Evolutionary conservation across 2,113 vertebrate genomes (phyloP).

Genomic region (Paracanthobrama guichenoti): DNA sequence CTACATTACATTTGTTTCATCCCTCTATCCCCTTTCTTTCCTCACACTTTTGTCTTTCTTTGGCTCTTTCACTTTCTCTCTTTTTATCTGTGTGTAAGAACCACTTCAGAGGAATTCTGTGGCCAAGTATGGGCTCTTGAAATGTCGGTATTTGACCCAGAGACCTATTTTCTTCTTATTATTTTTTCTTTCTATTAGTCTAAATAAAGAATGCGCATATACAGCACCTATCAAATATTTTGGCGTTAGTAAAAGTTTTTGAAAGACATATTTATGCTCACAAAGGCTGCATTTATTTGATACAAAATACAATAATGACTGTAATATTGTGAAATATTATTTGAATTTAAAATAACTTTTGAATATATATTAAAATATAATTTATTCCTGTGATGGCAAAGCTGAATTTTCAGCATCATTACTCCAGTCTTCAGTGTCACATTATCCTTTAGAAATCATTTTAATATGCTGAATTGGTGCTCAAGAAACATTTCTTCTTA

Average conservation of each 20-base stretch:
- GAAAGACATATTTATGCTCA: not conserved
- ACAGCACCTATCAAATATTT: not conserved
- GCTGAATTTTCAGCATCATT: not conserved
- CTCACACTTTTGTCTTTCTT: conserved; percentile 34
- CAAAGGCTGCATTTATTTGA: not conserved
- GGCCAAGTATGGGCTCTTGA: conserved; percentile 66
- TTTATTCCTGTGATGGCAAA: not conserved
- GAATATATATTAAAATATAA: too few species aligned
- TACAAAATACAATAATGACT: too few species aligned
- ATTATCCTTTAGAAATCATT: not conserved
- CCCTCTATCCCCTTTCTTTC: conserved; percentile 47
- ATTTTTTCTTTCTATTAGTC: not conserved
- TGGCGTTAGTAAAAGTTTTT: not conserved
- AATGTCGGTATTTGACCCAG: conserved; percentile 67
- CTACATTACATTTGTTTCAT: conserved; percentile 70
- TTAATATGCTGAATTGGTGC: not conserved
- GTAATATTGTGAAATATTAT: too few species aligned
- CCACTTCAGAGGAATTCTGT: conserved; percentile 63
- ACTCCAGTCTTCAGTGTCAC: not conserved
- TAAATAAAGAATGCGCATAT: conserved; percentile 21
- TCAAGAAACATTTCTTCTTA: not conserved
- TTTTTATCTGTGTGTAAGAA: conserved; percentile 62
- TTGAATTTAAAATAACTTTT: not conserved
- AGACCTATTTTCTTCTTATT: conserved; percentile 56
- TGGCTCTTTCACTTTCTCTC: conserved; percentile 35